Percentiles rank a stretch among this genome's conserved stretches.
Evolutionary conservation across 2,888 invertebrate species (phyloP).

Genomic region (Embidobia sp.): DNA sequence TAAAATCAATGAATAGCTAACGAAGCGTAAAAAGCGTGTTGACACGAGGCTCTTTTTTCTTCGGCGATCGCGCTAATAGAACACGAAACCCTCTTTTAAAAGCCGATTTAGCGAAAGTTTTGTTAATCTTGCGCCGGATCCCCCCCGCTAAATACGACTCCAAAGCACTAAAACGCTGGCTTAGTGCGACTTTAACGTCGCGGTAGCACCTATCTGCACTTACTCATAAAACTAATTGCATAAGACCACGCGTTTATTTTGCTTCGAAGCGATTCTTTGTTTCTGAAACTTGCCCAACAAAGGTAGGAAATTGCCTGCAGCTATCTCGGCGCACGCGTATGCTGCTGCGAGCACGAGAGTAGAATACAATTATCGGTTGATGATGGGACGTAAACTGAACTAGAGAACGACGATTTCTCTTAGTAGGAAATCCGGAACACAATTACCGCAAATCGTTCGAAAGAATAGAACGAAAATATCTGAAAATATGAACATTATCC

Average conservation of each 20-base stretch:
- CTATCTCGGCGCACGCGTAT: conserved; percentile 57
- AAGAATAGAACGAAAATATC: conserved; percentile 44
- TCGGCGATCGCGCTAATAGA: conserved; percentile 49
- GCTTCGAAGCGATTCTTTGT: conserved; percentile 65
- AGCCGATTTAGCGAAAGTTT: conserved; percentile 69
- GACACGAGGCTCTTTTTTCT: conserved; percentile 45
- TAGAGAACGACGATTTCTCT: conserved; percentile 62
- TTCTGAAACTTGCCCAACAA: conserved; percentile 71
- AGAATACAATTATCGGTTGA: conserved; percentile 68
- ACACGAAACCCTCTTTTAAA: conserved; percentile 58
- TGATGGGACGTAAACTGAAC: conserved; percentile 67
- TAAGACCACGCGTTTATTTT: conserved; percentile 76
- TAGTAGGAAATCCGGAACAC: conserved; percentile 61
- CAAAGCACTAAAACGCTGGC: conserved; percentile 73
- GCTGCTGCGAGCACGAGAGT: conserved; percentile 61
- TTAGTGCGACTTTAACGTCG: conserved; percentile 74
- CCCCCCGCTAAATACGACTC: conserved; percentile 44
- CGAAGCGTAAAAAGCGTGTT: conserved; percentile 57
- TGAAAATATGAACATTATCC: conserved; percentile 17
- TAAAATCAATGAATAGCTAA: conserved; percentile 59
- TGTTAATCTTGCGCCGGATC: conserved; percentile 76
- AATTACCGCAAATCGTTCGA: conserved; percentile 53
- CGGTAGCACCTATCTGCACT: conserved; percentile 70
- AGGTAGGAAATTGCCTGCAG: conserved; percentile 72
- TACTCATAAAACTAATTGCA: conserved; percentile 79